Evolutionary conservation across 2,888 invertebrate genomes (phyloP).

Genomic region (Cantharis rustica): DNA sequence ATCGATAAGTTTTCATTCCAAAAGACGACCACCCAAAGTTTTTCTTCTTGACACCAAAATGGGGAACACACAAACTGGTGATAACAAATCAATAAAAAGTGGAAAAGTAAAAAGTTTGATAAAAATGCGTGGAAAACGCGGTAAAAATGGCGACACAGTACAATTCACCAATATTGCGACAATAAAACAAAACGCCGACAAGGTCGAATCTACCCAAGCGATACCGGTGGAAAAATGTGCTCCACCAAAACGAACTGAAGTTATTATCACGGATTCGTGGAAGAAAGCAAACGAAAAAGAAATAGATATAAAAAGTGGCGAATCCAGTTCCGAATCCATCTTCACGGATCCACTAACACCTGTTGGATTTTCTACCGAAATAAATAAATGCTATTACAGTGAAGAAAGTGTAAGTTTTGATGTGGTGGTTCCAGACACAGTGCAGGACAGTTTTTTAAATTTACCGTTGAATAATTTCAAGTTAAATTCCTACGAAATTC

Average conservation of each 20-base stretch:
- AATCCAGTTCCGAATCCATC: constrained; percentile 73
- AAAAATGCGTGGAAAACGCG: constrained; percentile 56
- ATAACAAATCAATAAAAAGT: constrained; percentile 59
- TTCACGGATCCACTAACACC: constrained; percentile 72
- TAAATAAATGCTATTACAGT: constrained; percentile 67
- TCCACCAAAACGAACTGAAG: constrained; percentile 17
- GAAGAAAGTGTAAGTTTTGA: constrained; percentile 60
- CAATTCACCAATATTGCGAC: constrained; percentile 45
- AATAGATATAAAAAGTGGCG: constrained; percentile 51
- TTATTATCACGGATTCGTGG: constrained; percentile 47
- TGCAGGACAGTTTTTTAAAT: constrained; percentile 33
- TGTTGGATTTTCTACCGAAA: constrained; percentile 63
- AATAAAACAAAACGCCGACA: constrained; percentile 9
- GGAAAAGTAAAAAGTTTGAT: constrained; percentile 63
- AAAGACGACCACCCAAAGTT: not conserved
- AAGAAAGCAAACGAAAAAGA: constrained; percentile 41
- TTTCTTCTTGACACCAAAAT: constrained; percentile 45
- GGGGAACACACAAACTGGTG: constrained; percentile 62
- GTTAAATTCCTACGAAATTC: constrained; percentile 51
- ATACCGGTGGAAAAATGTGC: not conserved
- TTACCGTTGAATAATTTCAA: constrained; percentile 53
- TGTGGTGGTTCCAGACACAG: constrained; percentile 42
- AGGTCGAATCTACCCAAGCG: constrained; percentile 22
- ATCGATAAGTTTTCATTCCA: not conserved
- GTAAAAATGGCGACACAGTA: constrained; percentile 45